Evolutionary conservation across 2,888 invertebrate genomes (phyloP).

Genomic region (Eupithecia abbreviata): DNA sequence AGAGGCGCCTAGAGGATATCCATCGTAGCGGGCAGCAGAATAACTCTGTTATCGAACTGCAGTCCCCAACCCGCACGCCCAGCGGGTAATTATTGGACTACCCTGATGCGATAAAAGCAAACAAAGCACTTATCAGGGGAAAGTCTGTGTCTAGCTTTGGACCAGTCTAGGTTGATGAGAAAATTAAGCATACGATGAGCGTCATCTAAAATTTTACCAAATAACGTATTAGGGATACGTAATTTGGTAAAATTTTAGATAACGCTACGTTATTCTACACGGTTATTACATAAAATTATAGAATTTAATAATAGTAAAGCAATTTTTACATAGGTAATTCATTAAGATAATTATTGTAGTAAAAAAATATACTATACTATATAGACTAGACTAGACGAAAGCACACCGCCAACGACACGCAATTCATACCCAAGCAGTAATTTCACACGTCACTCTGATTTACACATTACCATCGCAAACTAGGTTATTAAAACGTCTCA

Average conservation of each 20-base stretch:
- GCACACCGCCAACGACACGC: background rate
- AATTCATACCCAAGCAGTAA: background rate
- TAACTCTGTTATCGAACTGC: background rate
- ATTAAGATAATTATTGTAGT: no score
- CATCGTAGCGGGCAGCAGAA: background rate
- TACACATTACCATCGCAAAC: conserved; percentile 12
- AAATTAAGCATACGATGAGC: background rate
- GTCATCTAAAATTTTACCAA: background rate
- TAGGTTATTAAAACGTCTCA: conserved; percentile 26
- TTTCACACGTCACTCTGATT: conserved; percentile 8
- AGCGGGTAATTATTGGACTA: background rate
- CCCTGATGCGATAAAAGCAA: background rate
- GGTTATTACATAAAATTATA: no score
- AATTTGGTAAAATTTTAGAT: no score
- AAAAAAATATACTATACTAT: no score
- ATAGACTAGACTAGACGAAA: background rate
- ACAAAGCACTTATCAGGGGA: background rate
- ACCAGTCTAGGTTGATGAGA: background rate
- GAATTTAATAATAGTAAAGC: no score
- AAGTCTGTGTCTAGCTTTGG: background rate
- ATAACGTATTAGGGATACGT: background rate
- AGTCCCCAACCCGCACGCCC: background rate
- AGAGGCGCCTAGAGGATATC: background rate
- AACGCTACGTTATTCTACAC: no score
- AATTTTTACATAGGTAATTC: no score